A percentile compares a stretch with the other conserved stretches of the same genome.
These are phyloP conservation scores for Drosophila yooni DNA, from an alignment of 2,888 invertebrate species.

Conservation along the genomic window DNA sequence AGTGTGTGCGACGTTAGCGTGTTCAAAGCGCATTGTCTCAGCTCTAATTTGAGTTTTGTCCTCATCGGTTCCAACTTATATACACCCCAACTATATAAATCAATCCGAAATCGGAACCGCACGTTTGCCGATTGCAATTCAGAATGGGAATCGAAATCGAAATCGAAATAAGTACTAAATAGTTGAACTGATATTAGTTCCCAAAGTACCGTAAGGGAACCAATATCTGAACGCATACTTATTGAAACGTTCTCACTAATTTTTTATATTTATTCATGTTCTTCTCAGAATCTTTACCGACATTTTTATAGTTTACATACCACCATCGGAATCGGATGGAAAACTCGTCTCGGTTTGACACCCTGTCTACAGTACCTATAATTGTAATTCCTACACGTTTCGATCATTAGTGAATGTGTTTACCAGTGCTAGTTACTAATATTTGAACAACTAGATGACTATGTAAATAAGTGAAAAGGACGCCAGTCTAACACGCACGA, in stretches of 20 bases:
- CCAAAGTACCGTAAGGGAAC: not conserved
- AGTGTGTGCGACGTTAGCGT: too few species aligned
- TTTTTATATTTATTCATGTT: not conserved
- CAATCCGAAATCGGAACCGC: not conserved
- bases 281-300: not conserved
- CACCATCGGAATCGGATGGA: not conserved
- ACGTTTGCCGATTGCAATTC: not conserved
- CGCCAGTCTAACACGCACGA: conserved; percentile 22
- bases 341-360: not conserved
- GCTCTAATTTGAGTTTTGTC: too few species aligned
- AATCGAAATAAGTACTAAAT: not conserved
- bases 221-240: too few species aligned
- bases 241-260: not conserved
- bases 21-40: too few species aligned
- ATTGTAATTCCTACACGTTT: not conserved
- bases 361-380: not conserved
- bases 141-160: not conserved
- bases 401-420: not conserved
- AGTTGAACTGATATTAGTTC: not conserved
- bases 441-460: not conserved
- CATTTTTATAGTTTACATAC: not conserved
- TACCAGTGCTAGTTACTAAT: not conserved
- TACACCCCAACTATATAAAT: too few species aligned
- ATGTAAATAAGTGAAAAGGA: conserved; percentile 9
- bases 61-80: too few species aligned